Evolutionary conservation across 2,113 vertebrate species (phyloP), one percentile per base, ranked within the genome.

Genomic region (Haemorhous mexicanus): DNA sequence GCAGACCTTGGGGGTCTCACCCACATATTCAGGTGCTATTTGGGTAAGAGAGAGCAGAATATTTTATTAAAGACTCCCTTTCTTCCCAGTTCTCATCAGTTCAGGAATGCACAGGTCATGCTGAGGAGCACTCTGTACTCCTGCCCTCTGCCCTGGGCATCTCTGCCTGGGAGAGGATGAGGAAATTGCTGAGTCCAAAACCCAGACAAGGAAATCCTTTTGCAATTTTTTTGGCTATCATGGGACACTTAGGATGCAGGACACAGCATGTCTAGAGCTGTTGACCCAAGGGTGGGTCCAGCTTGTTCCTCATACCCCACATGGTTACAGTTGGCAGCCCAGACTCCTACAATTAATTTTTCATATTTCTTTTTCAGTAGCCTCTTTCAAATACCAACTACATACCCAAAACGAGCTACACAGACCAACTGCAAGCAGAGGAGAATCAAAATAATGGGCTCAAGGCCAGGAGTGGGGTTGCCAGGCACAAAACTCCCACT

Each of bases 21-120:
- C 23, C 3, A 0, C 21, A 2, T 20, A 12, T 76, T 67, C 39
- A 35, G 58, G 22, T 44, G 52, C 23, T 55, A 1, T 53, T 76
- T 61, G 50, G 19, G 16, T 53, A 32, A 55, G 7, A 70, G 27
- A 19, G 56, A 84, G 30, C 47, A 8, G 32, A 49, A 22, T n/a
- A 18, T 64, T 94, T 83, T 16, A 13, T 37, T 23, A 46, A 44
- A 68, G 32, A 8, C 12, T 39, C 19, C 21, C 16, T 44, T 77
- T 81, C 52, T 49, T 16, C 13, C 52, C 32, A 16, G 21, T 39
- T 77, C 14, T 15, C 56, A 37, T 14, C 84, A 6, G 28, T 50
- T 47, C 53, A 88, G 84, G 53, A 68, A 27, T 0, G 2, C 2
- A 3, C 8, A 21, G 64, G 23, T 7, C 61, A 28, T 0, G 1